A percentile compares a stretch with the other conserved stretches of the same genome.
Evolutionary conservation across 2,113 vertebrate genomes (phyloP).

Genomic region (Sorex fumeus): DNA sequence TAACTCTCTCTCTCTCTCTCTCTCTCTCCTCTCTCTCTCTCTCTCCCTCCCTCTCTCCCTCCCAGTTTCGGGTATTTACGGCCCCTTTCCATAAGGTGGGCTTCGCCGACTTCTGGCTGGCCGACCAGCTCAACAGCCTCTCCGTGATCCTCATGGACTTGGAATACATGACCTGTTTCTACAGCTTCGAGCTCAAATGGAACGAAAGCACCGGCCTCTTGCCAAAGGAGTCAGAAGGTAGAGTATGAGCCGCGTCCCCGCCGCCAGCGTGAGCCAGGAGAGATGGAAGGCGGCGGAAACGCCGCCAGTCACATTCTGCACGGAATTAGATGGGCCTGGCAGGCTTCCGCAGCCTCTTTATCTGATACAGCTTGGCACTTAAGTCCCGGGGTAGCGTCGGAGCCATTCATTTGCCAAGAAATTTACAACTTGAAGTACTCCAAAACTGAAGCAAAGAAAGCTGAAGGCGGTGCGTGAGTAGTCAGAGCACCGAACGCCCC

Average conservation of each 20-base stretch:
- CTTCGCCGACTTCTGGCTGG: constrained; percentile 99
- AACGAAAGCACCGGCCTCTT: constrained; percentile 91
- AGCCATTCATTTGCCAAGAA: constrained; percentile 74
- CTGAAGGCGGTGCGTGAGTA: constrained; percentile 53
- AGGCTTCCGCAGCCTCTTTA: constrained; percentile 69
- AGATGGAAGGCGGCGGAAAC: constrained; percentile 69
- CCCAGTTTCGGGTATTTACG: constrained; percentile 97
- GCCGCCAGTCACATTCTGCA: constrained; percentile 65
- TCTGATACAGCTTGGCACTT: constrained; percentile 77
- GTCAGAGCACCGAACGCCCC: constrained; percentile 67
- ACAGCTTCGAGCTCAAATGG: constrained; percentile 98
- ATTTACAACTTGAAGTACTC: constrained; percentile 65
- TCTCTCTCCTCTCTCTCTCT: too few species aligned
- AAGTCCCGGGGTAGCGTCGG: constrained; percentile 72
- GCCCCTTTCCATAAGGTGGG: constrained; percentile 99
- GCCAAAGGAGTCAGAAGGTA: constrained; percentile 88
- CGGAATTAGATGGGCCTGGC: constrained; percentile 72
- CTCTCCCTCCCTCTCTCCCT: constrained; percentile 53
- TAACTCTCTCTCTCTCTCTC: constrained; percentile 52
- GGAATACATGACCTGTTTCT: constrained; percentile 99
- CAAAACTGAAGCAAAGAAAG: constrained; percentile 55
- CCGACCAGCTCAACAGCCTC: constrained; percentile 99
- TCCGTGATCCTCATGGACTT: constrained; percentile 97
- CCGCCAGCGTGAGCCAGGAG: constrained; percentile 59
- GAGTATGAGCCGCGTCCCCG: constrained; percentile 35